Evolutionary conservation across 2,797 vertebrate genomes (phyloP).

Genomic region (Cirrhinus mrigala): DNA sequence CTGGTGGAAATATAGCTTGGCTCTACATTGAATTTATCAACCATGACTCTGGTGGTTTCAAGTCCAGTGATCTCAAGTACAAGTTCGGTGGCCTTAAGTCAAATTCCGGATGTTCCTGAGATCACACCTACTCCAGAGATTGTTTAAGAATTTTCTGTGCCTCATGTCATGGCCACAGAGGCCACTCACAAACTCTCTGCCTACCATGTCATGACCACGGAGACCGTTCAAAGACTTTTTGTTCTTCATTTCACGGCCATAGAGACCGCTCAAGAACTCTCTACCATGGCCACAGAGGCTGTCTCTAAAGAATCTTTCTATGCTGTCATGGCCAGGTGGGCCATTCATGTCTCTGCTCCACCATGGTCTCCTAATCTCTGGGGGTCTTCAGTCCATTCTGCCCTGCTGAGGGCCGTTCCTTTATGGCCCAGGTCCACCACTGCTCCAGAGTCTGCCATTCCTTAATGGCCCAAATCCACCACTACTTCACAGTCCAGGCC

Average conservation of each 20-base stretch:
- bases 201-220: too few species aligned
- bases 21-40: too few species aligned
- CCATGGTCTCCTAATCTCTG: neutral
- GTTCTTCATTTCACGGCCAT: neutral
- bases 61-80: neutral
- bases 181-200: neutral
- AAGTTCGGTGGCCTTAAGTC: too few species aligned
- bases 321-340: neutral
- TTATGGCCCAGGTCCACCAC: too few species aligned
- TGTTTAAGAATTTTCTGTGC: neutral
- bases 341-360: neutral
- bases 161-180: neutral
- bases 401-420: neutral
- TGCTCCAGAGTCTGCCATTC: too few species aligned
- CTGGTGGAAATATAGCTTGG: neutral
- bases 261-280: neutral
- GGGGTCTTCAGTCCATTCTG: neutral
- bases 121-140: neutral
- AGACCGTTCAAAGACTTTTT: too few species aligned
- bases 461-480: neutral
- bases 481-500: too few species aligned
- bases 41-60: neutral
- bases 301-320: neutral
- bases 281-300: neutral
- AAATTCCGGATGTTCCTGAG: neutral